phyloP scores from a whole-genome alignment of 2,888 invertebrate genomes.

The Anticlea derivata region DNA sequence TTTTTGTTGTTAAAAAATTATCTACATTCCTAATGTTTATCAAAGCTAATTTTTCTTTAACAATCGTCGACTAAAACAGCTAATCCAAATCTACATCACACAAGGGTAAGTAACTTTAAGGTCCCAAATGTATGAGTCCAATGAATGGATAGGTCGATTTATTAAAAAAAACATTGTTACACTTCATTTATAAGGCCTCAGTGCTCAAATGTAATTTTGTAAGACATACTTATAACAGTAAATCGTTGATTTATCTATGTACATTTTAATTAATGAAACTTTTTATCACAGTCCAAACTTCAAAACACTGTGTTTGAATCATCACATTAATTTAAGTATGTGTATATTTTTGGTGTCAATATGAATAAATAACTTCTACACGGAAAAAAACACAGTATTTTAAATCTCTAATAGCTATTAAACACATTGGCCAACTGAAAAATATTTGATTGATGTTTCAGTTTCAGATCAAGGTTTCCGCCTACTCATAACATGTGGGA shows the following conservation, averaged over 20 bases:
- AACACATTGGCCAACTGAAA: not conserved
- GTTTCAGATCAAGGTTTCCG: not conserved
- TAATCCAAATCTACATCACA: no score
- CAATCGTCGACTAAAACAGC: no score
- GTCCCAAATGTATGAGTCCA: constrained; percentile 19
- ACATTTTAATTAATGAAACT: constrained; percentile 46
- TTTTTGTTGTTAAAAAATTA: no score
- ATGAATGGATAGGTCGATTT: constrained; percentile 4
- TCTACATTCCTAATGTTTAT: no score
- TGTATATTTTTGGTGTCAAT: constrained; percentile 67
- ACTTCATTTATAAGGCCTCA: constrained; percentile 46
- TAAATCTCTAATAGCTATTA: no score
- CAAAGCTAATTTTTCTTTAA: no score
- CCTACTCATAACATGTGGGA: not conserved
- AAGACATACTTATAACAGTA: constrained; percentile 57
- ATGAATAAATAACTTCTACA: constrained; percentile 5
- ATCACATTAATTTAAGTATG: constrained; percentile 61
- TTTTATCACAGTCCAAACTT: constrained; percentile 59
- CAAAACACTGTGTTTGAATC: constrained; percentile 67
- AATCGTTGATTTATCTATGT: constrained; percentile 56
- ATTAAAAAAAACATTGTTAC: constrained; percentile 8
- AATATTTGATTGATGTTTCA: no score
- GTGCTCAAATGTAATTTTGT: constrained; percentile 79
- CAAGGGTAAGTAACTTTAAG: not conserved
- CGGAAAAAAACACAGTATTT: no score